phyloP scores from a whole-genome alignment of 2,888 invertebrate genomes.

The Scelioninae gen. 2 region DNA sequence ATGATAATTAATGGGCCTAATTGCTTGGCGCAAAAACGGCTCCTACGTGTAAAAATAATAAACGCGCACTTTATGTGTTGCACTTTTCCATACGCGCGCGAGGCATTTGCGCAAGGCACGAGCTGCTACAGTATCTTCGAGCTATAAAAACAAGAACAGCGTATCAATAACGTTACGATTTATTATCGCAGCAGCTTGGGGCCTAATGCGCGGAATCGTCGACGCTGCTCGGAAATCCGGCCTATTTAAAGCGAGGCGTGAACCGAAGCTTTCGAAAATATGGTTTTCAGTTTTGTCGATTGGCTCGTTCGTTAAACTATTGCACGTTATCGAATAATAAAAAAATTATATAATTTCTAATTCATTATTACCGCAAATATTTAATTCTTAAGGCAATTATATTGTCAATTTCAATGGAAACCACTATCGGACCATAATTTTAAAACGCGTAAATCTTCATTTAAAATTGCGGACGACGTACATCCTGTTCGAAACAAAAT shows the following conservation, averaged over 20 bases:
- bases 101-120: slow-evolving; percentile 49
- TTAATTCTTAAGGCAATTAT: background rate
- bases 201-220: slow-evolving; percentile 22
- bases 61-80: slow-evolving; percentile 43
- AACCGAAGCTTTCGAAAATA: slow-evolving; percentile 19
- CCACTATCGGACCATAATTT: too few species aligned
- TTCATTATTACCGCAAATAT: too few species aligned
- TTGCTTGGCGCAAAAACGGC: slow-evolving; percentile 29
- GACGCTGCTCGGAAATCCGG: slow-evolving; percentile 24
- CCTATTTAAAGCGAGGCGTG: slow-evolving; percentile 46
- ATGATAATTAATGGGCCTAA: slow-evolving; percentile 35
- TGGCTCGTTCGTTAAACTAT: slow-evolving; percentile 21
- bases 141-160: slow-evolving; percentile 51
- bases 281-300: slow-evolving; percentile 8
- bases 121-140: slow-evolving; percentile 46
- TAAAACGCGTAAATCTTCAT: too few species aligned
- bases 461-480: slow-evolving; percentile 3
- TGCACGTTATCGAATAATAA: too few species aligned
- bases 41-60: slow-evolving; percentile 49
- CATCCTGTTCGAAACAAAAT: slow-evolving; percentile 35
- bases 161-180: slow-evolving; percentile 53
- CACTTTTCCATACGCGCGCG: slow-evolving; percentile 45
- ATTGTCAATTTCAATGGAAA: too few species aligned
- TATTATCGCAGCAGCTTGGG: slow-evolving; percentile 41
- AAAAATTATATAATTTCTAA: too few species aligned